These are phyloP conservation scores for Sebastes matsubarae DNA, from an alignment of 2,797 vertebrate genomes.

Conservation along the genomic window DNA sequence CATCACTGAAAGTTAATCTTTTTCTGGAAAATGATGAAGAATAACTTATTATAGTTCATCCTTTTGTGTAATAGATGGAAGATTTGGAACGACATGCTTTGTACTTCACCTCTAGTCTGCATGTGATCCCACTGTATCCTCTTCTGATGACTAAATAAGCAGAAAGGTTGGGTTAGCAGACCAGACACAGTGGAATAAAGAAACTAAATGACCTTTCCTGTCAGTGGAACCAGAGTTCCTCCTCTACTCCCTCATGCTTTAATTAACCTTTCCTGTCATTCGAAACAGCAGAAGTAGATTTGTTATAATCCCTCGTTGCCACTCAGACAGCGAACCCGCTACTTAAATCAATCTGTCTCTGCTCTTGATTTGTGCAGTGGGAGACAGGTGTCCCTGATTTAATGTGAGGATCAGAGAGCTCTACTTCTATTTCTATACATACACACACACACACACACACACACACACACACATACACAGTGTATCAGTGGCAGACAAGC, in stretches of 20 bases:
- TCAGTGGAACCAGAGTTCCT: conserved; percentile 44
- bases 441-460: conserved; percentile 5
- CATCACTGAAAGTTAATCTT: neutral
- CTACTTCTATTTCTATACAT: conserved; percentile 38
- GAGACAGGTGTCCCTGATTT: conserved; percentile 73
- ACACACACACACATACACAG: conserved; percentile 11
- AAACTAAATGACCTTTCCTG: conserved; percentile 60
- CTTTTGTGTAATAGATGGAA: neutral
- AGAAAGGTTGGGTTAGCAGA: conserved; percentile 5
- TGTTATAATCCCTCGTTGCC: conserved; percentile 68
- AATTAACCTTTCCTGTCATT: conserved; percentile 80
- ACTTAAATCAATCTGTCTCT: conserved; percentile 70
- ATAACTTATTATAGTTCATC: neutral
- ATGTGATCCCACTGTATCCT: conserved; percentile 9
- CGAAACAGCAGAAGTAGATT: conserved; percentile 71
- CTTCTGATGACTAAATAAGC: neutral
- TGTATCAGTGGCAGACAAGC: conserved; percentile 60
- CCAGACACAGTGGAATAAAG: conserved; percentile 11
- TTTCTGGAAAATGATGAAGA: neutral
- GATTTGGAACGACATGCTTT: neutral
- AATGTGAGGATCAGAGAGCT: conserved; percentile 65
- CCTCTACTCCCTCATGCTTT: conserved; percentile 62
- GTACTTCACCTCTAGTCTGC: neutral
- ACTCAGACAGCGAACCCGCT: conserved; percentile 62
- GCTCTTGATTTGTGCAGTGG: conserved; percentile 53